Conservation (phyloP, 2,797 vertebrate species). For the Gambelia wislizenii region DNA sequence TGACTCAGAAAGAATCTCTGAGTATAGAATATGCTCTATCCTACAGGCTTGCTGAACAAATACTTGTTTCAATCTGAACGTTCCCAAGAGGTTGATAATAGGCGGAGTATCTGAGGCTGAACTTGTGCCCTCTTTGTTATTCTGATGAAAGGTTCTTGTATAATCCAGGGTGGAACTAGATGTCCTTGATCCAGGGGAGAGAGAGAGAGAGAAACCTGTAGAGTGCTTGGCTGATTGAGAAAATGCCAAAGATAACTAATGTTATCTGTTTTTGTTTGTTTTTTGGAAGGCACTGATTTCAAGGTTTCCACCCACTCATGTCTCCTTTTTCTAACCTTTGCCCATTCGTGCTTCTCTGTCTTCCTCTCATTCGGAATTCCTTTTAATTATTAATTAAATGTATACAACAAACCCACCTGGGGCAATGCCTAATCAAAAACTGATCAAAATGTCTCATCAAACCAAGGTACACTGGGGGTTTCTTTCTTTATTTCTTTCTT, state of each 20-base stretch:
- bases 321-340: not conserved
- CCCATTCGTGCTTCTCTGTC: no score
- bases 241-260: slow-evolving; percentile 53
- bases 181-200: slow-evolving; percentile 33
- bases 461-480: not conserved
- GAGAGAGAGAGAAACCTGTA: slow-evolving; percentile 61
- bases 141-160: slow-evolving; percentile 48
- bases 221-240: slow-evolving; percentile 63
- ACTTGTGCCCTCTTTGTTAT: fast-evolving
- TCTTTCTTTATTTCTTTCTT: not conserved
- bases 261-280: not conserved
- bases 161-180: slow-evolving; percentile 55
- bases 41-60: fast-evolving
- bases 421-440: not conserved
- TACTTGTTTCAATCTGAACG: not conserved
- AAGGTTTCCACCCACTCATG: not conserved
- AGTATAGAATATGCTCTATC: not conserved
- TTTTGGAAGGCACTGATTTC: not conserved
- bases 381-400: not conserved
- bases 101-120: not conserved
- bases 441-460: not conserved
- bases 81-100: fast-evolving
- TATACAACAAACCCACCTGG: not conserved
- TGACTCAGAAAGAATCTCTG: not conserved
- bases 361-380: not conserved